A percentile compares a stretch with the other conserved stretches of the same genome.
These are phyloP conservation scores for Cephus runcator DNA, from an alignment of 2,888 invertebrate genomes.

Conservation along the genomic window DNA sequence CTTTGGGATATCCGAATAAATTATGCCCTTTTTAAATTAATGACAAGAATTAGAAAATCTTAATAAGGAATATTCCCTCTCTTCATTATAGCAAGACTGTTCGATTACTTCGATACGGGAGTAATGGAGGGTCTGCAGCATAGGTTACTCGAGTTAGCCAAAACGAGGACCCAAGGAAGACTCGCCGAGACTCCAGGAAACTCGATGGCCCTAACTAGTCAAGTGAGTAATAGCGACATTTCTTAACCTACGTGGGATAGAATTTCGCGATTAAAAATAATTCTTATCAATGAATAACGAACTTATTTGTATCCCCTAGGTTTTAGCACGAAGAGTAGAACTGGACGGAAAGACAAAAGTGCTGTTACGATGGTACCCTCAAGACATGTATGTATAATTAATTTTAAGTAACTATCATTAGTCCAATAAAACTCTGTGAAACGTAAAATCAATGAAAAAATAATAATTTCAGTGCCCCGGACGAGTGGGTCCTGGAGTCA, in stretches of 20 bases:
- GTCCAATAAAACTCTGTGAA: not conserved
- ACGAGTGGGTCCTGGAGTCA: slow-evolving; percentile 84
- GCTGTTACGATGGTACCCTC: slow-evolving; percentile 85
- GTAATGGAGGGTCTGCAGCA: slow-evolving; percentile 93
- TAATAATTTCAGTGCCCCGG: slow-evolving; percentile 75
- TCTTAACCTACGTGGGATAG: not conserved
- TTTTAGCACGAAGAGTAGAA: slow-evolving; percentile 75
- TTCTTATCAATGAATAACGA: slow-evolving; percentile 5
- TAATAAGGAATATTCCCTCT: not conserved
- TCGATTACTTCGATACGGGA: slow-evolving; percentile 93
- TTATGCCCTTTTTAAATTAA: not conserved
- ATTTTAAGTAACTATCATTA: slow-evolving; percentile 6
- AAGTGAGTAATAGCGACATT: slow-evolving; percentile 60
- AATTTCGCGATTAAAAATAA: not conserved
- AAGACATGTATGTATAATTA: slow-evolving; percentile 80
- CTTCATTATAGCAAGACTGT: slow-evolving; percentile 82
- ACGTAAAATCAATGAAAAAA: not conserved
- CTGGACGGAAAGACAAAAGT: slow-evolving; percentile 76
- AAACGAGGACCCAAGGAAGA: slow-evolving; percentile 71
- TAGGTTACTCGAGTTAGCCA: slow-evolving; percentile 74
- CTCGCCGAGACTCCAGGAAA: slow-evolving; percentile 74
- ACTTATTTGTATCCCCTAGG: slow-evolving; percentile 53
- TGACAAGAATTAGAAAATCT: not conserved
- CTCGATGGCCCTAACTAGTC: slow-evolving; percentile 78
- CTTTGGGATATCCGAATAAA: not conserved